Percentiles rank a stretch among this genome's conserved stretches.
Conservation (phyloP, 2,113 vertebrate genomes). For the Ia io region DNA sequence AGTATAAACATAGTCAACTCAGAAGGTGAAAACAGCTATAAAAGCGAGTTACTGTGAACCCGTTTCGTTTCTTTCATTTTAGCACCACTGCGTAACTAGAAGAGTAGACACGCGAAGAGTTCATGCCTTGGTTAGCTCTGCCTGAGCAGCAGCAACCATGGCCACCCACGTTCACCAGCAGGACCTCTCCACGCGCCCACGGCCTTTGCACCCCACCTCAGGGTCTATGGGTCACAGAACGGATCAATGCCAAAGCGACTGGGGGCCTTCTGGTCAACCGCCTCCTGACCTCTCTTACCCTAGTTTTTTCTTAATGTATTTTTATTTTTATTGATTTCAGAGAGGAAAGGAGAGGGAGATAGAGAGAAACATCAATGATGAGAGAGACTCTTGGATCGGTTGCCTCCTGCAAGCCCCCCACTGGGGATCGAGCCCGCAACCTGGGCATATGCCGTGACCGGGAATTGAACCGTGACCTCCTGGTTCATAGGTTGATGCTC, state of each 20-base stretch:
- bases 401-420: too few species aligned
- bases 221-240: constrained; percentile 49
- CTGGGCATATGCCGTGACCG: too few species aligned
- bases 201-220: constrained; percentile 12
- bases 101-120: background rate
- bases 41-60: background rate
- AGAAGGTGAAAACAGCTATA: background rate
- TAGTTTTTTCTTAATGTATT: too few species aligned
- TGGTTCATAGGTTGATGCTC: too few species aligned
- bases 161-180: constrained; percentile 6
- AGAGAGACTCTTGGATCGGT: too few species aligned
- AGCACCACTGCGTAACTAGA: background rate
- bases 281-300: constrained; percentile 44
- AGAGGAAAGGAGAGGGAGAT: too few species aligned
- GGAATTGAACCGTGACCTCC: too few species aligned
- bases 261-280: constrained; percentile 56
- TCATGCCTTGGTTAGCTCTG: background rate
- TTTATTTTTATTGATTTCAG: too few species aligned
- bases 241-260: constrained; percentile 53
- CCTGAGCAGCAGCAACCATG: background rate
- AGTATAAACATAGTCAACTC: background rate
- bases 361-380: too few species aligned
- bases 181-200: constrained; percentile 50
- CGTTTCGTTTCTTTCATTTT: background rate
- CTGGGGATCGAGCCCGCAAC: too few species aligned